phyloP scores from a whole-genome alignment of 2,888 invertebrate genomes.

The Napeogenes inachia region DNA sequence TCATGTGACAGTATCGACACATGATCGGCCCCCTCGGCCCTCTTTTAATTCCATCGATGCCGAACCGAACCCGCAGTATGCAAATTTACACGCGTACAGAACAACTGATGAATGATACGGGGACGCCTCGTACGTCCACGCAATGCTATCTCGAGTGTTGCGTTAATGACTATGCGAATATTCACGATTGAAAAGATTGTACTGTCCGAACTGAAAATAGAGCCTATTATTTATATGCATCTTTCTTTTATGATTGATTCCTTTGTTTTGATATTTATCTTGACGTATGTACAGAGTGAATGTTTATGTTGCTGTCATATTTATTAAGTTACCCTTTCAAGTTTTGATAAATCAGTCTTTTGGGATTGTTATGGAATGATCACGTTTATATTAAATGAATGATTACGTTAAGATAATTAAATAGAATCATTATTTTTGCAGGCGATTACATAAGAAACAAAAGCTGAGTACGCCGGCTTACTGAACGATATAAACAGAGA shows the following conservation, averaged over 20 bases:
- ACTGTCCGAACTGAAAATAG: conserved; percentile 14
- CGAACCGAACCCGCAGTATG: conserved; percentile 57
- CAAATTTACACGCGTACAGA: conserved; percentile 60
- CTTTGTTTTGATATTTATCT: conserved; percentile 9
- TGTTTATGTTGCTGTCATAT: no score
- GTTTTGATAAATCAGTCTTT: no score
- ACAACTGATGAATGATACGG: conserved; percentile 68
- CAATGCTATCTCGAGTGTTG: conserved; percentile 25
- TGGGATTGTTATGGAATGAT: no score
- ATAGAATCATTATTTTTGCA: no score
- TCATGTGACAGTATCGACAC: conserved; percentile 76
- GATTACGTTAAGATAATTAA: no score
- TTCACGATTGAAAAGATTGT: conserved; percentile 32
- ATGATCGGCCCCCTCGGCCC: conserved; percentile 64
- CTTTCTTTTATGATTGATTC: conserved; percentile 11
- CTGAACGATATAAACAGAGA: conserved; percentile 10
- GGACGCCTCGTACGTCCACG: conserved; percentile 40
- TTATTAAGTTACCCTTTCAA: no score
- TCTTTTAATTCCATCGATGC: conserved; percentile 65
- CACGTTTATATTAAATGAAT: no score
- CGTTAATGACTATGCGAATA: conserved; percentile 31
- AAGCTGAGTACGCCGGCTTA: neutral
- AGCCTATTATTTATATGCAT: conserved; percentile 11
- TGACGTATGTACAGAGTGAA: no score
- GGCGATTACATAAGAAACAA: no score